Conservation (phyloP, 1,140 invertebrate species). For the Drosophila miranda region DNA sequence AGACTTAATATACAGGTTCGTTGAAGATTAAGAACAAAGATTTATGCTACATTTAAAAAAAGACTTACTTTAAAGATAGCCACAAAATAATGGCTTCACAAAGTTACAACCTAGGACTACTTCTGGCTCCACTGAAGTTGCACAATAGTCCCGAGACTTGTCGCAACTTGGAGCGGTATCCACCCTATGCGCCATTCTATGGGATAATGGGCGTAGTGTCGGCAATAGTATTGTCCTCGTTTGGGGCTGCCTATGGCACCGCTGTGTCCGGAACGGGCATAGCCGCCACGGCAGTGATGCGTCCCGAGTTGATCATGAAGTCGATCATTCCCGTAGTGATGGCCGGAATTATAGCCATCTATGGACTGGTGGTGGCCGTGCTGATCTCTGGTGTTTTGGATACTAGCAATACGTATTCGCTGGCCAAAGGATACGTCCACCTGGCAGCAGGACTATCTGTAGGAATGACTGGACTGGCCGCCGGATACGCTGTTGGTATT, state of each 20-base stretch:
- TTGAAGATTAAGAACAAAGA: no score
- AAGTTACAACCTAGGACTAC: neutral
- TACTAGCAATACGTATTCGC: slow-evolving; percentile 83
- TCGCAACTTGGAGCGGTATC: neutral
- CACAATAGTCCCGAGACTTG: neutral
- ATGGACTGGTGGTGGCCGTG: slow-evolving; percentile 95
- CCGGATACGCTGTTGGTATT: slow-evolving; percentile 95
- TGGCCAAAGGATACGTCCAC: slow-evolving; percentile 91
- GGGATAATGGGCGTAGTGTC: slow-evolving; percentile 98
- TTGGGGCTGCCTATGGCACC: slow-evolving; percentile 67
- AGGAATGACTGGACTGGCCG: slow-evolving; percentile 94
- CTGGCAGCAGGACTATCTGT: slow-evolving; percentile 94
- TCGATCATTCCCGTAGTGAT: slow-evolving; percentile 71
- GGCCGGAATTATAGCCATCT: slow-evolving; percentile 85
- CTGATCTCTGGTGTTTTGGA: slow-evolving; percentile 89
- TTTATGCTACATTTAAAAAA: no score
- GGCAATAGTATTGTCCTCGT: slow-evolving; percentile 93
- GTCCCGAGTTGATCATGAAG: slow-evolving; percentile 72
- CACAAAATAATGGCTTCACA: no score
- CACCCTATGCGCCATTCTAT: slow-evolving; percentile 87
- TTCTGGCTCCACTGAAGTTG: neutral
- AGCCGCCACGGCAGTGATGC: slow-evolving; percentile 62
- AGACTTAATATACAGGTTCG: no score
- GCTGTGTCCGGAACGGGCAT: slow-evolving; percentile 62
- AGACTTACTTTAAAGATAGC: no score